Conservation (phyloP, 2,888 invertebrate genomes). For the Aphrophora alni region DNA sequence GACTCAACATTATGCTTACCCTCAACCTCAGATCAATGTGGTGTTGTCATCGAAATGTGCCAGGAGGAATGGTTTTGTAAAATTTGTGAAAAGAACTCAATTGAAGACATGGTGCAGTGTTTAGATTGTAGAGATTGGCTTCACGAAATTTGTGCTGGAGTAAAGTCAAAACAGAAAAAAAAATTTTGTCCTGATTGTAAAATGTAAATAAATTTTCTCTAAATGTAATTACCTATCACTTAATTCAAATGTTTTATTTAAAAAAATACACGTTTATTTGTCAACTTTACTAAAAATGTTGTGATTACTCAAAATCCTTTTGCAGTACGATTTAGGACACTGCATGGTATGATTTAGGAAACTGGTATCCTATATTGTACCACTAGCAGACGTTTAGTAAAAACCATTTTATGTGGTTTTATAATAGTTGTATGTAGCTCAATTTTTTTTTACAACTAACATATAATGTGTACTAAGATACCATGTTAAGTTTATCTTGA, state of each 20-base stretch:
- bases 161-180: background rate
- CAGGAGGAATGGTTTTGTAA: background rate
- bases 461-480: background rate
- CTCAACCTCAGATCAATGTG: background rate
- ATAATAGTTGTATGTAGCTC: background rate
- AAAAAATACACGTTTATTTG: background rate
- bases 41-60: background rate
- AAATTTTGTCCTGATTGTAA: background rate
- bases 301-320: background rate
- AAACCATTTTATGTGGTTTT: background rate
- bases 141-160: background rate
- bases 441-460: background rate
- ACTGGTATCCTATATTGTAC: background rate
- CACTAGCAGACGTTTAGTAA: background rate
- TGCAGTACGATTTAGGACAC: background rate
- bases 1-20: background rate
- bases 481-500: background rate
- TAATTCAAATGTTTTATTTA: background rate
- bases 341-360: background rate
- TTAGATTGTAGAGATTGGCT: background rate
- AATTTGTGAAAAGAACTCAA: background rate
- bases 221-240: too few species aligned
- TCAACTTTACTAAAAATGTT: background rate
- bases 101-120: conserved; percentile 2
- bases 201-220: background rate